Base-by-base conservation (phyloP, 2,113 vertebrate genomes). In the Camelus bactrianus region DNA sequence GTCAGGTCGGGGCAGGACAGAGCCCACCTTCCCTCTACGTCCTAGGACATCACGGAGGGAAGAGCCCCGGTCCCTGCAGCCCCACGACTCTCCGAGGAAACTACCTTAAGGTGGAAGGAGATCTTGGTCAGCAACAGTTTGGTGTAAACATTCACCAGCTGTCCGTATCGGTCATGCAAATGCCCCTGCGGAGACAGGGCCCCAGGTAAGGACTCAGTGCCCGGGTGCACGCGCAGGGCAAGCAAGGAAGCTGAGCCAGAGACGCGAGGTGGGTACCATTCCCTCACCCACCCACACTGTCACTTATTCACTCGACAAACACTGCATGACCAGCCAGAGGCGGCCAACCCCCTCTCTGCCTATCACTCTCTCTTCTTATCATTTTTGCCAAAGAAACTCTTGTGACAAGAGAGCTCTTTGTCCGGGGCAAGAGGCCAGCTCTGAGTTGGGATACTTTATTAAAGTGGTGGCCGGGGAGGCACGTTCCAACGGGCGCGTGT, bases 41-140 rank as follows among this genome's bases (percentile, higher is more conserved):
- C 50, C 6, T 10, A 2, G 38, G 17, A 14, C 6, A 5, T 26
- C 72, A 22, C 20, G 8, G n/a, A 12, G 24, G 30, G 60, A 50
- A 24, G 26, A 80, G 35, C 30, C 90, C 42, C 3, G 1, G 3
- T 16, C 56, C 76, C 85, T 6, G 14, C 42, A 2, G 52, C 32
- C 75, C 64, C 50, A 9, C 2, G 4, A 19, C 16, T 11, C 24
- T 3, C 50, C 0, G 0, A 67, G 38, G 19, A 16, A 46, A 42
- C 97, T 98, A 99, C 99, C 99, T 99, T 99, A 11, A 95, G 70
- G 32, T 99, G 99, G 98, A 99, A 99, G 98, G 99, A 99, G 98
- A 99, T 99, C 98, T 99, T 99, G 97, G 98, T 99, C 95, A 99
- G 99, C 70, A 99, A 97, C 54, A 99, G 98, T 89, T 98, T 99